Base-by-base conservation (phyloP, 2,888 invertebrate genomes). In the Melanophora roralis region DNA sequence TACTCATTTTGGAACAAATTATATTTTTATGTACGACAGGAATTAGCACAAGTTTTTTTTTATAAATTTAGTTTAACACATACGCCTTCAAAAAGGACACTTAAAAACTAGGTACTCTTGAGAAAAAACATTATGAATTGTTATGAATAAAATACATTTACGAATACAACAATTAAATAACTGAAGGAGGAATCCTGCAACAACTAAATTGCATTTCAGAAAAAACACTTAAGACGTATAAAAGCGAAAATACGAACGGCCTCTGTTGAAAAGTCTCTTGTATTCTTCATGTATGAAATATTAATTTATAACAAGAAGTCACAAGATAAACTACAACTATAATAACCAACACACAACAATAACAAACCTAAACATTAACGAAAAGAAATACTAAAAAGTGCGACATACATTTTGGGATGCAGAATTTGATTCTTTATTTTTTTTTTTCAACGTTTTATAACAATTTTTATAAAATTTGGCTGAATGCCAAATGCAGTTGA, bases 401-500 rank as follows among this genome's bases (percentile, higher is more conserved):
- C 40, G 40, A 9, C 12, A 47, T 47, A 12, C 1, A 21, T 21
- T 53, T 62, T 32, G 36, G 12, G 9, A 32, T 59, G 32, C 4
- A 32, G 19, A 60, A 40, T 23, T 55, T 36, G 11, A 11, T 38
- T 23, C 9, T 16, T 45, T n/a, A n/a, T n/a, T n/a, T n/a, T n/a
- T n/a, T n/a, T n/a, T n/a, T n/a, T n/a, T n/a, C n/a, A n/a, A n/a
- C n/a, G n/a, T n/a, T n/a, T n/a, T n/a, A n/a, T n/a, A n/a, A n/a
- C n/a, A n/a, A n/a, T n/a, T n/a, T n/a, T n/a, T 9, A 51, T 3
- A 71, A 53, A 23, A 67, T 45, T 79, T 79, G 75, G 79, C 71
- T 60, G 43, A 16, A 57, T 27, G 79, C 75, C 79, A 79, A 79
- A 75, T 75, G 32, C 43, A 71, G 69, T 65, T 53, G 74, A 69